Evolutionary conservation across 2,797 vertebrate species (phyloP), one percentile per base, ranked within the genome.

Genomic region (Muraenolepis orangiensis): DNA sequence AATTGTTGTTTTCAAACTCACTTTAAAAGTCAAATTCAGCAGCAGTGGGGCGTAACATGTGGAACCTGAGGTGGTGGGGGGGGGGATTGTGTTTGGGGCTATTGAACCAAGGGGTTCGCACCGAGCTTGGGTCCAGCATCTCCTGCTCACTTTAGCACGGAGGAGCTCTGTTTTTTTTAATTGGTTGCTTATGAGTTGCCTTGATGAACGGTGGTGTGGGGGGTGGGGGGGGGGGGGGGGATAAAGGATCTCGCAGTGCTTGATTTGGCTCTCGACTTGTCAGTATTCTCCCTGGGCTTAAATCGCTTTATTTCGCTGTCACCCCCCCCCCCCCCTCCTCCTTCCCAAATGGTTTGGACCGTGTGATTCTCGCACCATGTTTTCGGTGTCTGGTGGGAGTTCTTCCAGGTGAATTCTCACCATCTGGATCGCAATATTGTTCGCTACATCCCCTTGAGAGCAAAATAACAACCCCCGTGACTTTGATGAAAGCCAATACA

Each of bases 341-440:
- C n/a, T n/a, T n/a, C n/a, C n/a, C n/a, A n/a, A n/a, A 66, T 42
- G 5, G 34, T 69, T 2, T 66, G 26, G 14, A 30, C 61, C 6
- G 46, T 74, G 67, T 26, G 20, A 12, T 28, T 28, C 32, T 72
- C 30, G 20, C 6, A 75, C 28, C 40, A 38, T 20, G 14, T 13
- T 64, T 16, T 42, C 32, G 67, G 77, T 32, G 68, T 13, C 36
- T 61, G 57, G 11, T 71, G 70, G 31, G 11, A 82, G 61, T 74
- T 38, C 6, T 66, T 36, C 69, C 42, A 75, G 76, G 71, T 67
- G 29, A 18, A 71, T 74, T 40, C n/a, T 77, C 46, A 36, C 14
- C 30, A 30, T 73, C 30, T 72, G 78, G 28, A 76, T 76, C 34
- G 28, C 26, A 80, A 67, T 75, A 74, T 16, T 68, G 28, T 73